Evolutionary conservation across 2,797 vertebrate genomes (phyloP), one percentile per base, ranked within the genome.

Genomic region (Ceryle rudis): DNA sequence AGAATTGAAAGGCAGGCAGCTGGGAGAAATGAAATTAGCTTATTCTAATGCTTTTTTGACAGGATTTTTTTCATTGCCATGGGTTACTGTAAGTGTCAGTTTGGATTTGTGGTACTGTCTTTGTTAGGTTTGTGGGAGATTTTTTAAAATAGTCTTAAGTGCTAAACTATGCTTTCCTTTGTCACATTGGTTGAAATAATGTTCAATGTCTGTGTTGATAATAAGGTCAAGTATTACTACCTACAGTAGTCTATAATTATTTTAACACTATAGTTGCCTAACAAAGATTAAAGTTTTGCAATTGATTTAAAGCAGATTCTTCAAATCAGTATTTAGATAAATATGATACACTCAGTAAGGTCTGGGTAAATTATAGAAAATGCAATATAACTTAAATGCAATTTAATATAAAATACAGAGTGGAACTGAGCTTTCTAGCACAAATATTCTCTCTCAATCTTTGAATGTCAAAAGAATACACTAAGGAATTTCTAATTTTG

Each of bases 11-110:
- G 95, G 95, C 97, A 97, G 97, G 93, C 96, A 97, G 95, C 97
- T 98, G 97, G 95, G 95, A 98, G 92, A 97, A 97, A 97, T 97
- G 87, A 98, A 98, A 98, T 98, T 97, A 98, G 96, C 95, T 98
- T 97, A 95, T 98, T 98, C 95, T 97, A 97, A 97, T 96, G 92
- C 91, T 97, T 96, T 97, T 96, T 92, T 37, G 93, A 95, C 95
- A 97, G 79, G 79, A 90, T 95, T 97, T 98, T 95, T 90, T 97
- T 91, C 92, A 97, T 85, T 95, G 87, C 94, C 69, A 91, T 91
- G 71, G 85, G 96, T 97, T 98, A 95, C 46, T 89, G 54, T 97
- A 94, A 65, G 79, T 97, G 96, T 98, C 97, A 95, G 79, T 96
- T 97, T 96, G 86, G 91, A 97, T 97, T 97, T 97, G 93, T 97